phyloP scores from a whole-genome alignment of 1,140 invertebrate species.

The Drosophila takahashii region DNA sequence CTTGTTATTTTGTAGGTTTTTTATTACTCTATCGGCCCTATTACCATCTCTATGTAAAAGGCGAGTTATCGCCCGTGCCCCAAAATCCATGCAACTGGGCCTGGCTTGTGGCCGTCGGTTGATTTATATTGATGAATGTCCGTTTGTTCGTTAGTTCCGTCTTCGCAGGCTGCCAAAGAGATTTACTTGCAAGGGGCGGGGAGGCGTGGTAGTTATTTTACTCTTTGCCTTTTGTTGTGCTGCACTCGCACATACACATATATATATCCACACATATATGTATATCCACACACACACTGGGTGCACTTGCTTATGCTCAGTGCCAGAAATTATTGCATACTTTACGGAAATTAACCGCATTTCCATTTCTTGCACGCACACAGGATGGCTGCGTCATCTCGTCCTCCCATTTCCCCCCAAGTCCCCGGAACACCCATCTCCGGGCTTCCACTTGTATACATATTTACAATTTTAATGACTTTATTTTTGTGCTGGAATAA shows the following conservation, averaged over 20 bases:
- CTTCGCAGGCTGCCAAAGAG: constrained; percentile 78
- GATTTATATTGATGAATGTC: constrained; percentile 84
- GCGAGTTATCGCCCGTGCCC: background rate
- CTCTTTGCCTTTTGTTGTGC: constrained; percentile 56
- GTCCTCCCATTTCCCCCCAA: constrained; percentile 1
- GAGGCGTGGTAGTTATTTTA: constrained; percentile 68
- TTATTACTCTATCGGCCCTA: background rate
- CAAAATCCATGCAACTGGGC: constrained; percentile 32
- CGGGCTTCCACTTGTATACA: constrained; percentile 21
- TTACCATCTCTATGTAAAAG: constrained; percentile 6
- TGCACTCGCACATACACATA: constrained; percentile 27
- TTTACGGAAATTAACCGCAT: constrained; percentile 84
- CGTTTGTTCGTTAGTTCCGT: constrained; percentile 83
- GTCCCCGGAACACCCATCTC: background rate
- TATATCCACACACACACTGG: constrained; percentile 16
- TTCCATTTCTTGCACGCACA: constrained; percentile 82
- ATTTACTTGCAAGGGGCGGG: constrained; percentile 62
- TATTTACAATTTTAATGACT: constrained; percentile 80
- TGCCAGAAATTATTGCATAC: constrained; percentile 83
- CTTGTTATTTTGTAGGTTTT: no score
- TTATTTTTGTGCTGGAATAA: constrained; percentile 64
- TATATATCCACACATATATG: constrained; percentile 9
- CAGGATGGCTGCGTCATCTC: constrained; percentile 63
- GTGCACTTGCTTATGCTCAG: constrained; percentile 65
- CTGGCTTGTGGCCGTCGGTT: constrained; percentile 72